Percentiles rank a stretch among this genome's conserved stretches.
phyloP scores from a whole-genome alignment of 2,113 vertebrate species.

The Todiramphus chloris region DNA sequence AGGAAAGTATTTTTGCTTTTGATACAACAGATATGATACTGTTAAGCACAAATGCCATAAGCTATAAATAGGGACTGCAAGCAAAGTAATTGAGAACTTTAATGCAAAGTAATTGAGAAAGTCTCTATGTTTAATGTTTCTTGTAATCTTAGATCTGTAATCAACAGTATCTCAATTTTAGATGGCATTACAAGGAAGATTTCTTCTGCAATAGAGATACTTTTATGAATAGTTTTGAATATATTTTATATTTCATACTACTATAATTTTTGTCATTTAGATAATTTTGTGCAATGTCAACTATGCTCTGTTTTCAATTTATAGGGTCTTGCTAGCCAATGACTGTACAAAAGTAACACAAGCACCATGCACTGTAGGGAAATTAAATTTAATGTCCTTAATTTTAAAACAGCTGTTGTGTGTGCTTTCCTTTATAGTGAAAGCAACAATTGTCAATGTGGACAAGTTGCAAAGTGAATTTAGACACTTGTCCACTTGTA shows the following conservation, averaged over 20 bases:
- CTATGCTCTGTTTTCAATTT: background rate
- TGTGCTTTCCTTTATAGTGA: background rate
- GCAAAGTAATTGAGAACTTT: background rate
- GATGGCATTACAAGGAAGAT: background rate
- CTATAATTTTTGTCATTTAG: background rate
- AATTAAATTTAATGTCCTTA: background rate
- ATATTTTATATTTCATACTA: background rate
- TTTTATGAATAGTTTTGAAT: background rate
- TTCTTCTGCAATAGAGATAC: background rate
- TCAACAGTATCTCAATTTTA: background rate
- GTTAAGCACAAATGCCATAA: background rate
- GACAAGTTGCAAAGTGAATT: background rate
- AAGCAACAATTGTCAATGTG: background rate
- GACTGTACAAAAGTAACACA: background rate
- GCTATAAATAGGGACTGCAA: background rate
- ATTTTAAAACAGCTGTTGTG: background rate
- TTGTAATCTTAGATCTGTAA: background rate
- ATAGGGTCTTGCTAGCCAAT: background rate
- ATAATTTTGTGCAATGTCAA: background rate
- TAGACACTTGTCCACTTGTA: background rate
- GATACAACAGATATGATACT: background rate
- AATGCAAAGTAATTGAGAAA: background rate
- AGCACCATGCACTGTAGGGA: accelerated
- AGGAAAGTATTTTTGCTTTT: background rate
- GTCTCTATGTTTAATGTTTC: background rate